A percentile compares a stretch with the other conserved stretches of the same genome.
Conservation (phyloP, 2,797 vertebrate species). For the Carduelis carduelis region DNA sequence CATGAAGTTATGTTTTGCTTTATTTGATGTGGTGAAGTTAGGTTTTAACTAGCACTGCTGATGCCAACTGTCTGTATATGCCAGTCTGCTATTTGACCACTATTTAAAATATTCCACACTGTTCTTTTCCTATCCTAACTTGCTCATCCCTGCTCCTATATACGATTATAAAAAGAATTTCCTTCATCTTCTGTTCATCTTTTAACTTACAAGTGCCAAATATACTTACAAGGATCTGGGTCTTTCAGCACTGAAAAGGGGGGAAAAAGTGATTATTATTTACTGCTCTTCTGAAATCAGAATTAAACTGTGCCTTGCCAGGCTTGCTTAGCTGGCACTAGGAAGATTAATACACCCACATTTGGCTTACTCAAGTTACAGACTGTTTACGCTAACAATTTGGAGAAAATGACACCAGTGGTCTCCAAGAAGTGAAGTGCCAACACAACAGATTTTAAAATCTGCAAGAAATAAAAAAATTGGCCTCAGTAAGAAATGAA, state of each 20-base stretch:
- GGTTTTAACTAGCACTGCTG: not conserved
- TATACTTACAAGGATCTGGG: not conserved
- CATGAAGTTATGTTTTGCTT: not conserved
- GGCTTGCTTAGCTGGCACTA: slow-evolving; percentile 61
- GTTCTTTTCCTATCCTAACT: not conserved
- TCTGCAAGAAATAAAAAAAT: slow-evolving; percentile 36
- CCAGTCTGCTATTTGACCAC: not conserved
- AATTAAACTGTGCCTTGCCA: slow-evolving; percentile 50
- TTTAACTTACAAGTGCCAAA: slow-evolving; percentile 15
- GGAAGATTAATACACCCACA: slow-evolving; percentile 62
- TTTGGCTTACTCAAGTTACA: slow-evolving; percentile 64
- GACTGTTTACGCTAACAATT: slow-evolving; percentile 67
- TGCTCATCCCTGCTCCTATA: not conserved
- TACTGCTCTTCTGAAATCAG: slow-evolving; percentile 32
- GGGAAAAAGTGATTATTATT: not conserved
- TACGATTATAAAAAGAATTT: not conserved
- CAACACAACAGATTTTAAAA: slow-evolving; percentile 61
- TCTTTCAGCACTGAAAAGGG: not conserved
- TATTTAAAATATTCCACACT: not conserved
- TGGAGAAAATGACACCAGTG: slow-evolving; percentile 66
- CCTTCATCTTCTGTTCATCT: not conserved
- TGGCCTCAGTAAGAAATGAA: slow-evolving; percentile 19
- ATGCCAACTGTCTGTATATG: not conserved
- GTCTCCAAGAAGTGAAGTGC: slow-evolving; percentile 62
- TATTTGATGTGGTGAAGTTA: not conserved